Evolutionary conservation across 2,888 invertebrate species (phyloP), one percentile per base, ranked within the genome.

Genomic region (Pristionchus fissidentatus): DNA sequence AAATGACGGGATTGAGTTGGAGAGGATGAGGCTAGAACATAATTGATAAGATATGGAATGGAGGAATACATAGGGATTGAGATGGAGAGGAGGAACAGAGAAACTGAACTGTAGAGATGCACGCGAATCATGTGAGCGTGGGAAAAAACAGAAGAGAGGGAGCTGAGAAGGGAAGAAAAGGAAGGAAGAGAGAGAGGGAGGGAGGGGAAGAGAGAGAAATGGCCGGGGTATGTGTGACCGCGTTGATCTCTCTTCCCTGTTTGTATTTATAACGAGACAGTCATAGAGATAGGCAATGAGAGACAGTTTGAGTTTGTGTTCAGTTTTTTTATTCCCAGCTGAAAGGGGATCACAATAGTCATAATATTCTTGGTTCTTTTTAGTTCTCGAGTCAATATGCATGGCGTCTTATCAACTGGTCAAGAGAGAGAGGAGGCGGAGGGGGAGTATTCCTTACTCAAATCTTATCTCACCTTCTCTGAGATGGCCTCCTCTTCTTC

Each of bases 391-490:
- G n/a, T n/a, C n/a, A n/a, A n/a, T n/a, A n/a, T n/a, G n/a, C n/a
- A n/a, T n/a, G n/a, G n/a, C n/a, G n/a, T 70, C 43, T 70, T 70
- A 70, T 70, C 70, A 70, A 70, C 22, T 62, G 60, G 29, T 35
- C n/a, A n/a, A n/a, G n/a, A n/a, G 38, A 26, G 70, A 43, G 70
- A 41, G 26, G 41, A 70, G 70, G 70, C 41, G 19, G 41, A 70
- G 70, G 70, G 70, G 19, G 15, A 5, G 15, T 43, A n/a, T n/a
- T 41, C 43, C 62, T 2, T n/a, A n/a, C n/a, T n/a, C n/a, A n/a
- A n/a, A n/a, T 70, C 70, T 70, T 43, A 70, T 70, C 70, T 70
- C 70, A 70, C 70, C 70, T 70, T 70, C 70, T 70, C 70, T n/a
- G n/a, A 35, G 38, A 3, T 32, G 66, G 38, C 8, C 3, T 22